Percentiles rank a stretch among this genome's conserved stretches.
phyloP scores from a whole-genome alignment of 2,113 vertebrate genomes.

The Neolamprologus sp. region DNA sequence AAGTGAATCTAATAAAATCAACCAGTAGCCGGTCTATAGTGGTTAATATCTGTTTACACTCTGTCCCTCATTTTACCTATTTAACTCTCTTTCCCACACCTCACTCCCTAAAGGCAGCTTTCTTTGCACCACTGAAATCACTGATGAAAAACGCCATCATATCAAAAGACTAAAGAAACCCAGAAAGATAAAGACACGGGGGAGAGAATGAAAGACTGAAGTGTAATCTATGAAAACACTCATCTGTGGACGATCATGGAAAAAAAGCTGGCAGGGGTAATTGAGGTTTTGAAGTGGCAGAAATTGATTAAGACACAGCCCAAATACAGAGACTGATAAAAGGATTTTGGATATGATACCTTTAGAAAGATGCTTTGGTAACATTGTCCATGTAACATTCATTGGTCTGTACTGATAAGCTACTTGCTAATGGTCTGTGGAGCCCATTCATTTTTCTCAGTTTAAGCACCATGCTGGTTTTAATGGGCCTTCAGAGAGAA shows the following conservation, averaged over 20 bases:
- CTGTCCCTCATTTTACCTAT: neutral
- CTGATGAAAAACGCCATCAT: neutral
- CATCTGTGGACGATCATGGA: neutral
- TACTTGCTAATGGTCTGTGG: neutral
- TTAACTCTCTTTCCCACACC: neutral
- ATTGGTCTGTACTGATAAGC: neutral
- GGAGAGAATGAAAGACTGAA: neutral
- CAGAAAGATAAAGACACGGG: neutral
- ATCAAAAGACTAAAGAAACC: neutral
- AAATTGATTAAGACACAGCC: neutral
- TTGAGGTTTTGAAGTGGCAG: neutral
- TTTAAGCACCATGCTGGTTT: neutral
- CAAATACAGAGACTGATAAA: neutral
- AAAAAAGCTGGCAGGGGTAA: neutral
- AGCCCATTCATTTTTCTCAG: neutral
- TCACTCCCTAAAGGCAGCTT: neutral
- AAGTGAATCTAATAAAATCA: neutral
- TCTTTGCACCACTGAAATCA: neutral
- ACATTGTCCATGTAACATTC: neutral
- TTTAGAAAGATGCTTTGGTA: neutral
- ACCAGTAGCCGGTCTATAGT: neutral
- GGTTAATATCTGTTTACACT: neutral
- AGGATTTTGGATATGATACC: neutral
- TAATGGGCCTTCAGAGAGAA: slow-evolving; percentile 15
- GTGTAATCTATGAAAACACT: neutral